A percentile compares a stretch with the other conserved stretches of the same genome.
These are phyloP conservation scores for Notothenia rossii DNA, from an alignment of 2,113 vertebrate species.

Conservation along the genomic window DNA sequence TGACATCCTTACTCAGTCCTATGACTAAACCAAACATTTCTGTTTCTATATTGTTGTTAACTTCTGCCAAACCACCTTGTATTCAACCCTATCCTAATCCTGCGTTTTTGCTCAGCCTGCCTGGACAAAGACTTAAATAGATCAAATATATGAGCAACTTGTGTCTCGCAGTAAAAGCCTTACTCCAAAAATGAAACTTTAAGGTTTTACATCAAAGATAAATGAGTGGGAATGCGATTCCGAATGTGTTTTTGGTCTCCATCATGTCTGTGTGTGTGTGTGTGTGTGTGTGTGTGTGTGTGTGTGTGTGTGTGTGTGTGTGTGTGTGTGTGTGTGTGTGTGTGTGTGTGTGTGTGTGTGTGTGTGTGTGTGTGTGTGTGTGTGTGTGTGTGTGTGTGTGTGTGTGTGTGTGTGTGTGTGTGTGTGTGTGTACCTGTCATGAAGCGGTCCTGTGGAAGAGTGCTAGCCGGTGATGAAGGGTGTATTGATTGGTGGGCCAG, in stretches of 20 bases:
- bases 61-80: no score
- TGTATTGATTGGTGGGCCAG: conserved; percentile 77
- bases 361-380: neutral
- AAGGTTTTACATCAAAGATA: neutral
- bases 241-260: conserved; percentile 11
- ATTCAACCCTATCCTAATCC: no score
- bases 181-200: neutral
- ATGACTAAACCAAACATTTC: conserved; percentile 65
- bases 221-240: neutral
- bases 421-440: conserved; percentile 48
- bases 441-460: conserved; percentile 60
- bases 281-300: no score
- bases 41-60: conserved; percentile 7
- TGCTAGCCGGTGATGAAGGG: conserved; percentile 75
- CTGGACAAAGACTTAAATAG: no score
- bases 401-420: conserved; percentile 12
- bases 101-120: no score
- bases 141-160: no score
- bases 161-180: no score
- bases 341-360: no score
- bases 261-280: no score
- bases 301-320: no score
- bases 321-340: no score
- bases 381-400: conserved; percentile 26
- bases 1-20: conserved; percentile 65